Percentiles rank a stretch among this genome's conserved stretches.
Conservation (phyloP, 2,888 invertebrate species). For the Buathra laborator region DNA sequence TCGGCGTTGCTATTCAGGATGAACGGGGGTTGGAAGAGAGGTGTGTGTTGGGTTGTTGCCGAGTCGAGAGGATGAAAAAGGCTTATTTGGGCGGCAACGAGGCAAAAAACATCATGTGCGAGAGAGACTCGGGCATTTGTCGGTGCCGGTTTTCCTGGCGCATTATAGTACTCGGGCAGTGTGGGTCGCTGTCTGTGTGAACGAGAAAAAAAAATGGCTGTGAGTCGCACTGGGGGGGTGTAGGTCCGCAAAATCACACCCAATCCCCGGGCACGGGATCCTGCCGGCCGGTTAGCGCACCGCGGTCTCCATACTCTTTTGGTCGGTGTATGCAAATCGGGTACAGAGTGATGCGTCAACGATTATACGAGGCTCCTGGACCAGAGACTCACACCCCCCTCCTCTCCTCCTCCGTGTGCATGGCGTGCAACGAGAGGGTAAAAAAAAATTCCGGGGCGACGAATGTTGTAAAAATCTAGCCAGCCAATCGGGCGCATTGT, state of each 20-base stretch:
- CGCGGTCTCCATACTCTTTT: slow-evolving; percentile 73
- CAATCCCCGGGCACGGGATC: slow-evolving; percentile 61
- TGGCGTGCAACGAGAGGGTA: slow-evolving; percentile 56
- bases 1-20: slow-evolving; percentile 2
- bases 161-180: slow-evolving; percentile 54
- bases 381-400: slow-evolving; percentile 29
- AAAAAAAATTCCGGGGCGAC: slow-evolving; percentile 76
- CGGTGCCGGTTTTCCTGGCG: slow-evolving; percentile 58
- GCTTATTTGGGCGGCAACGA: slow-evolving; percentile 60
- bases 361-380: slow-evolving; percentile 79
- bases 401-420: not conserved
- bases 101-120: slow-evolving; percentile 53
- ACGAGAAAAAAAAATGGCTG: slow-evolving; percentile 63
- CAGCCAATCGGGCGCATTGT: slow-evolving; percentile 83
- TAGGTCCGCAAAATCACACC: slow-evolving; percentile 68
- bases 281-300: slow-evolving; percentile 46
- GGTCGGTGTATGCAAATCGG: slow-evolving; percentile 82
- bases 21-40: not conserved
- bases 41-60: slow-evolving; percentile 20
- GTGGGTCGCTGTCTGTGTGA: slow-evolving; percentile 45
- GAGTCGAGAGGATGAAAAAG: slow-evolving; percentile 57
- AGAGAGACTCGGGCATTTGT: slow-evolving; percentile 53
- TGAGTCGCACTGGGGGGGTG: slow-evolving; percentile 47
- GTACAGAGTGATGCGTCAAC: slow-evolving; percentile 81
- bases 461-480: slow-evolving; percentile 83